Conservation (phyloP, 2,888 invertebrate species). For the Ormyrus rosae region DNA sequence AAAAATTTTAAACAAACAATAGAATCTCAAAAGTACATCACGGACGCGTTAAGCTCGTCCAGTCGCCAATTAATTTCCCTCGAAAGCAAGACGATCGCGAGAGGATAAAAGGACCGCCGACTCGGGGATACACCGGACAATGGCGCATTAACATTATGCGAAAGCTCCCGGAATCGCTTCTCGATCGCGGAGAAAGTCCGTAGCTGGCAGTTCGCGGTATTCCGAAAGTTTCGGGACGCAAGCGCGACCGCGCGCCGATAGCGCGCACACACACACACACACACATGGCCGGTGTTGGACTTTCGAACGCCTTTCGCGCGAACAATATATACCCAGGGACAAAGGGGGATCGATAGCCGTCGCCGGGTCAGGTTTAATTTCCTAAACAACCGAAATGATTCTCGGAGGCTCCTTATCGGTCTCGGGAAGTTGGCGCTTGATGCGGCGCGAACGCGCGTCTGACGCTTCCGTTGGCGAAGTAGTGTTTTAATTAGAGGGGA, state of each 20-base stretch:
- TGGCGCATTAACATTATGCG: neutral
- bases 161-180: neutral
- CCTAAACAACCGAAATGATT: neutral
- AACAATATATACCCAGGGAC: neutral
- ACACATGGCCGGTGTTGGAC: constrained; percentile 12
- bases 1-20: too few relatives aligned
- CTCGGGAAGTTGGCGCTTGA: neutral
- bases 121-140: neutral
- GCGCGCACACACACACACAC: neutral
- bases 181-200: constrained; percentile 3
- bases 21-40: too few relatives aligned
- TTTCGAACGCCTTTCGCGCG: constrained; percentile 24
- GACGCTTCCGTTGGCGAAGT: neutral
- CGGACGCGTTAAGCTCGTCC: too few relatives aligned
- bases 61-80: too few relatives aligned
- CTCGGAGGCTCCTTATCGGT: neutral
- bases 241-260: constrained; percentile 10
- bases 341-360: constrained; percentile 4
- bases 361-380: constrained; percentile 16
- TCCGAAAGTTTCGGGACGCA: constrained; percentile 36
- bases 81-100: too few relatives aligned
- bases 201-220: constrained; percentile 21
- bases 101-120: neutral
- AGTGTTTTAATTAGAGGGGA: too few relatives aligned
- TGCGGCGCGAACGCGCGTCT: neutral